Conservation (phyloP, 2,888 invertebrate genomes). For the Pediacus dermestoides region DNA sequence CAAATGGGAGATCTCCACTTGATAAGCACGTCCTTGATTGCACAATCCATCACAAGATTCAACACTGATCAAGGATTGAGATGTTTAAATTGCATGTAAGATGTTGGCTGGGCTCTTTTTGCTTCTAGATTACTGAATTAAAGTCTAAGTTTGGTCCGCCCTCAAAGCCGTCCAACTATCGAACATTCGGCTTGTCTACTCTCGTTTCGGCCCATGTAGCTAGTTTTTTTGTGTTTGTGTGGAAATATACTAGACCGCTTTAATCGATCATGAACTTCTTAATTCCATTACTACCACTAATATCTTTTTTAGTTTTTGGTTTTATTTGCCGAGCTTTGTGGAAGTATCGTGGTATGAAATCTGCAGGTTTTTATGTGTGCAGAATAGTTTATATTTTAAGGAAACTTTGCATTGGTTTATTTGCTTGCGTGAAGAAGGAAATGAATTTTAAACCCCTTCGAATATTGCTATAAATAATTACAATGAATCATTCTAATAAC, state of each 20-base stretch:
- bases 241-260: constrained; percentile 14
- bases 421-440: too few species aligned
- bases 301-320: constrained; percentile 16
- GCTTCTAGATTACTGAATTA: constrained; percentile 38
- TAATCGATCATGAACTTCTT: constrained; percentile 27
- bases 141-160: constrained; percentile 27
- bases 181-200: constrained; percentile 17
- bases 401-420: too few species aligned
- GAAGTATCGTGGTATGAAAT: too few species aligned
- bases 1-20: constrained; percentile 28
- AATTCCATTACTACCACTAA: constrained; percentile 25
- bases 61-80: constrained; percentile 40
- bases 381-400: too few species aligned
- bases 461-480: too few species aligned
- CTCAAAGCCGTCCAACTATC: constrained; percentile 25
- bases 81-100: constrained; percentile 43
- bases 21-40: constrained; percentile 42
- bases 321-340: constrained; percentile 11
- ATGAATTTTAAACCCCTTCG: too few species aligned
- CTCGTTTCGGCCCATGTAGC: constrained; percentile 10
- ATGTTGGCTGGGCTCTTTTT: constrained; percentile 35
- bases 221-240: constrained; percentile 15
- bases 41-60: constrained; percentile 41
- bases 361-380: too few species aligned
- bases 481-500: too few species aligned